Evolutionary conservation across 2,113 vertebrate genomes (phyloP).

Genomic region (Dolichallabes microphthalmus): DNA sequence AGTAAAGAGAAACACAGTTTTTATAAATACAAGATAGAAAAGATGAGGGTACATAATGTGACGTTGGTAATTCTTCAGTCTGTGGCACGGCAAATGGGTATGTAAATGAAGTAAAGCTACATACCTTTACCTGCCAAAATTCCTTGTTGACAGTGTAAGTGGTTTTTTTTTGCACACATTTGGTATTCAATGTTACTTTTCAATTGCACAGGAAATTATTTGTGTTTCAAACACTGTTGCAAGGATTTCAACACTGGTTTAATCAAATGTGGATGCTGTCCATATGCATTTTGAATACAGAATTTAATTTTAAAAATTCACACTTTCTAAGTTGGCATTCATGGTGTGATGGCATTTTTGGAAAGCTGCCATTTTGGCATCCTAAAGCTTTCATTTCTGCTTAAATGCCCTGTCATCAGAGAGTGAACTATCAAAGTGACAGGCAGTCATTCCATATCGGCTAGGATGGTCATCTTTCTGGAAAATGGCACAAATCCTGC

Average conservation of each 20-base stretch:
- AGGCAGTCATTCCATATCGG: neutral
- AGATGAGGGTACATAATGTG: neutral
- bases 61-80: neutral
- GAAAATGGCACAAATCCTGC: conserved; percentile 4
- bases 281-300: neutral
- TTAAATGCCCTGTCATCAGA: conserved; percentile 23
- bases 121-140: neutral
- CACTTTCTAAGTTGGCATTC: neutral
- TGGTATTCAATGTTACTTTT: too few species aligned
- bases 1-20: conserved; percentile 1
- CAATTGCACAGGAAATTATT: neutral
- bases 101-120: neutral
- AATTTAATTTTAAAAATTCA: neutral
- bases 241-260: neutral
- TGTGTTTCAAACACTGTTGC: neutral
- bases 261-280: neutral
- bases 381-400: conserved; percentile 13
- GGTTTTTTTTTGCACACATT: neutral
- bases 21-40: neutral
- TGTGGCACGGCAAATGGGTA: neutral
- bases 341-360: neutral
- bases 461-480: conserved; percentile 12
- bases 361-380: conserved; percentile 17
- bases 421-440: conserved; percentile 6
- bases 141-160: neutral